Percentiles rank a stretch among this genome's conserved stretches.
These are phyloP conservation scores for Patiria miniata DNA, from an alignment of 35 echinoderm and acorn worm genomes.

Conservation along the genomic window DNA sequence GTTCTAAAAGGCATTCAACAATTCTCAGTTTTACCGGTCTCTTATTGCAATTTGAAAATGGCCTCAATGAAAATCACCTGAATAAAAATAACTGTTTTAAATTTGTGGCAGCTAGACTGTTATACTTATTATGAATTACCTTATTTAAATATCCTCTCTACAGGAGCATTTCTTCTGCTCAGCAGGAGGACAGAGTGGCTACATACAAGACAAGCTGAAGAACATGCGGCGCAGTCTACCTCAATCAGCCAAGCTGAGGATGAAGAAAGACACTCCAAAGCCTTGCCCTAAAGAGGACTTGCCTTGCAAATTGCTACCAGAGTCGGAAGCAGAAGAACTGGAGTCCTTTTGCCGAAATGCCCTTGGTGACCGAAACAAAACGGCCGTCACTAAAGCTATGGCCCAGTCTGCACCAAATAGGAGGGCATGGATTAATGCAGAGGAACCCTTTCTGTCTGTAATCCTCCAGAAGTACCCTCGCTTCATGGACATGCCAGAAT, in stretches of 20 bases:
- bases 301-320: background rate
- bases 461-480: background rate
- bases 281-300: background rate
- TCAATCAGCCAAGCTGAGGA: background rate
- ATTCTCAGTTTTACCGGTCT: too few species aligned
- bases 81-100: too few species aligned
- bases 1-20: too few species aligned
- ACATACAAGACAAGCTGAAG: background rate
- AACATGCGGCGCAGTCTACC: background rate
- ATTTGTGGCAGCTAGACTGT: too few species aligned
- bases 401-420: background rate
- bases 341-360: slow-evolving; percentile 1
- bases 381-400: background rate
- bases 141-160: background rate
- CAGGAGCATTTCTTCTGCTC: background rate
- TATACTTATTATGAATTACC: too few species aligned
- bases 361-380: background rate
- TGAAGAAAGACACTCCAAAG: background rate
- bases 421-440: background rate
- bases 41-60: too few species aligned
- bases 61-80: too few species aligned
- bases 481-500: background rate
- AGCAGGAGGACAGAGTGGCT: background rate
- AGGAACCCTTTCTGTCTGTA: background rate
- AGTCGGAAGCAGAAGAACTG: slow-evolving; percentile 1